phyloP scores from a whole-genome alignment of 2,888 invertebrate species.

The Lydus trimaculatus region DNA sequence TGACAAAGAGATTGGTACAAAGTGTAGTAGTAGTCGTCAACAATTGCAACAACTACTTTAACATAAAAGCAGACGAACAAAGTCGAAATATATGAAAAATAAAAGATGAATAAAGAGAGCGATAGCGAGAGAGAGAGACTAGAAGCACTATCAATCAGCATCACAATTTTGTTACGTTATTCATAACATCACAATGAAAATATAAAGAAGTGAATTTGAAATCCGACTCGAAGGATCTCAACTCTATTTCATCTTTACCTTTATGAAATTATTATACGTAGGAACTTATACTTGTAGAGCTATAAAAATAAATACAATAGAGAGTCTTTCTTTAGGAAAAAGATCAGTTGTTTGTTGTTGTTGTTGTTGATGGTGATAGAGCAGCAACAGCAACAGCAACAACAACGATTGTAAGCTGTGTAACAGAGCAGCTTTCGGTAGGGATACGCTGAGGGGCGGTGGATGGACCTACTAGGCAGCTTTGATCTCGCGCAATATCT shows the following conservation, averaged over 20 bases:
- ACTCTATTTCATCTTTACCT: neutral
- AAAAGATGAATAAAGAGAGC: neutral
- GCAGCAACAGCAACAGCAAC: no score
- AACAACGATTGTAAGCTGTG: conserved; percentile 33
- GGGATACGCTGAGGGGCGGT: conserved; percentile 38
- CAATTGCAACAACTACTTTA: neutral
- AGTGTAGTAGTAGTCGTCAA: neutral
- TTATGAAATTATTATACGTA: neutral
- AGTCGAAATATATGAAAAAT: neutral
- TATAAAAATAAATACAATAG: neutral
- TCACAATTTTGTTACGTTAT: neutral
- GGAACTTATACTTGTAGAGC: neutral
- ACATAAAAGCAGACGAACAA: neutral
- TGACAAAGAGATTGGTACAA: neutral
- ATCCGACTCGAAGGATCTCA: neutral
- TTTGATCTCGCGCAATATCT: conserved; percentile 63
- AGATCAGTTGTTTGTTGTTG: neutral
- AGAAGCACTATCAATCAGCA: conserved; percentile 1
- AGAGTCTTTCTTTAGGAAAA: neutral
- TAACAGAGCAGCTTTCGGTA: conserved; percentile 39
- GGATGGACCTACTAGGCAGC: conserved; percentile 50
- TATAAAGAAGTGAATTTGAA: neutral
- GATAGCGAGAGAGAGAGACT: no score
- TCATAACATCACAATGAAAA: neutral
- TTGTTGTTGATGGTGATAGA: neutral